These are phyloP conservation scores for Plumapathes pennacea DNA, from an alignment of 92 coral and sea anemone genomes.

Conservation along the genomic window DNA sequence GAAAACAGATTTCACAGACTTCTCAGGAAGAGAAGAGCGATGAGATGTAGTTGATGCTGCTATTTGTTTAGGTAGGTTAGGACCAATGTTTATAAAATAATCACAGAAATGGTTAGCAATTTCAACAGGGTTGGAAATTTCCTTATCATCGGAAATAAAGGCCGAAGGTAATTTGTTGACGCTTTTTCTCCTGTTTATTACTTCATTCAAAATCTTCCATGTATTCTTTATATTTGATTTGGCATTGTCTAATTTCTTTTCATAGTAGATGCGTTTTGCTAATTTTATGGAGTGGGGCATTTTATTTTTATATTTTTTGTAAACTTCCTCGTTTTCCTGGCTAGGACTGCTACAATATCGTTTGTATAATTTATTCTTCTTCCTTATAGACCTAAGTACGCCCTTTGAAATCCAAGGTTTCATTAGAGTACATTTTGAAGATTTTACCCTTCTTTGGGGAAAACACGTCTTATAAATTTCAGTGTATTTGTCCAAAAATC, in stretches of 20 bases:
- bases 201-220: constrained; percentile 15
- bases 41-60: constrained; percentile 8
- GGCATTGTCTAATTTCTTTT: constrained; percentile 5
- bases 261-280: neutral
- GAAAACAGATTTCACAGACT: constrained; percentile 8
- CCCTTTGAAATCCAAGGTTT: constrained; percentile 29
- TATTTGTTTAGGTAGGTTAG: constrained; percentile 15
- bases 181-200: constrained; percentile 4
- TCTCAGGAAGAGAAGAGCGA: constrained; percentile 3
- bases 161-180: constrained; percentile 4
- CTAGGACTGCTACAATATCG: neutral
- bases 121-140: neutral
- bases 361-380: constrained; percentile 6
- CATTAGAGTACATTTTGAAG: neutral
- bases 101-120: constrained; percentile 24
- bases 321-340: neutral
- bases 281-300: too few species aligned
- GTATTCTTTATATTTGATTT: constrained; percentile 16
- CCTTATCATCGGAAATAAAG: neutral
- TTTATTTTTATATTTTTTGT: constrained; percentile 5
- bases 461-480: constrained; percentile 14
- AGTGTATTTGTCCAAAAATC: constrained; percentile 13
- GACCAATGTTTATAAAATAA: constrained; percentile 19
- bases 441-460: constrained; percentile 12
- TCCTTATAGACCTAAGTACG: constrained; percentile 5